Evolutionary conservation across 2,113 vertebrate species (phyloP).

Genomic region (Melanerpes formicivorus): DNA sequence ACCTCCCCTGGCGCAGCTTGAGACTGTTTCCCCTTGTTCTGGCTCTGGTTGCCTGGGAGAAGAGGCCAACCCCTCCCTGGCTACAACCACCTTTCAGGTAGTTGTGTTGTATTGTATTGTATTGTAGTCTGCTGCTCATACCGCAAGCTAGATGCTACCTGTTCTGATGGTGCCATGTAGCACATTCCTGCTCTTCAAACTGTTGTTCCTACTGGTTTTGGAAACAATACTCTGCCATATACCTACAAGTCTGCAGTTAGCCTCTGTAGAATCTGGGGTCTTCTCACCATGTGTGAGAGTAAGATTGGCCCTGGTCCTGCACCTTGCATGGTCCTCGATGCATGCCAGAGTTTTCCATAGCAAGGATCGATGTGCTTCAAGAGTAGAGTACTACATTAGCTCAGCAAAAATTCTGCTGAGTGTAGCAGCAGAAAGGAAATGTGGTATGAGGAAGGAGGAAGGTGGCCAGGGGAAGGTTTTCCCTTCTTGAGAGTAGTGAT

Average conservation of each 20-base stretch:
- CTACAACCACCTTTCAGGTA: no score
- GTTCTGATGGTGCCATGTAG: not conserved
- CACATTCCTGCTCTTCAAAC: not conserved
- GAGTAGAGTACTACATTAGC: not conserved
- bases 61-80: no score
- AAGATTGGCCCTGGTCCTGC: not conserved
- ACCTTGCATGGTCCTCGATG: not conserved
- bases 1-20: no score
- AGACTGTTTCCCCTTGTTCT: no score
- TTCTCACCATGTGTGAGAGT: not conserved
- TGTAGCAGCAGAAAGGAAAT: not conserved
- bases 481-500: rapidly evolving
- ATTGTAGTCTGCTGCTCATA: not conserved
- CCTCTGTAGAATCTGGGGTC: not conserved
- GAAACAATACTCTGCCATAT: rapidly evolving
- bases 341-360: not conserved
- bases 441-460: not conserved
- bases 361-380: not conserved
- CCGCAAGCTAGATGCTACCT: not conserved
- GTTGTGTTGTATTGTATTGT: no score
- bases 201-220: not conserved
- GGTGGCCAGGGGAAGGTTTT: not conserved
- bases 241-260: rapidly evolving
- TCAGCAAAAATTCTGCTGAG: not conserved
- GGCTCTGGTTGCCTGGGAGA: no score